Evolutionary conservation across 2,888 invertebrate genomes (phyloP).

Genomic region (Sinohyriopsis cumingii): DNA sequence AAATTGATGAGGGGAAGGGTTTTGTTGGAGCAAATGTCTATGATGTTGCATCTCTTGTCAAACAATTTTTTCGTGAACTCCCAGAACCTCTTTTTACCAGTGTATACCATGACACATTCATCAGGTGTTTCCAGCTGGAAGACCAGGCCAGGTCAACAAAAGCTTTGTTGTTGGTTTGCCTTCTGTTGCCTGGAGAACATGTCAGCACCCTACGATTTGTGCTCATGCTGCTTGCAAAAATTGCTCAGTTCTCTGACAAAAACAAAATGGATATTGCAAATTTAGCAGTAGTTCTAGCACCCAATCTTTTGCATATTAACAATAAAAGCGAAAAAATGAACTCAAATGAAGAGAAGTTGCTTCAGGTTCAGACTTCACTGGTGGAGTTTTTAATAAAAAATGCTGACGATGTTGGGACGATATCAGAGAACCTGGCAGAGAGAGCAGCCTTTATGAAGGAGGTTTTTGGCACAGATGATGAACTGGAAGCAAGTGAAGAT

Average conservation of each 20-base stretch:
- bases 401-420: slow-evolving; percentile 82
- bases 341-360: slow-evolving; percentile 59
- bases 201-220: slow-evolving; percentile 86
- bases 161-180: slow-evolving; percentile 80
- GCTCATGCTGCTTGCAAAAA: slow-evolving; percentile 81
- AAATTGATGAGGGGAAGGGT: slow-evolving; percentile 81
- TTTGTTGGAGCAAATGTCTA: slow-evolving; percentile 82
- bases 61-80: slow-evolving; percentile 87
- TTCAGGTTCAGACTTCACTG: slow-evolving; percentile 67
- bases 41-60: slow-evolving; percentile 89
- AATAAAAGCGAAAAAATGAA: slow-evolving; percentile 65
- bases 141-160: slow-evolving; percentile 70
- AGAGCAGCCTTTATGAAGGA: slow-evolving; percentile 61
- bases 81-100: slow-evolving; percentile 88
- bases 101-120: slow-evolving; percentile 83
- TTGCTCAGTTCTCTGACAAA: slow-evolving; percentile 80
- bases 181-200: slow-evolving; percentile 84
- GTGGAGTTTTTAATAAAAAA: slow-evolving; percentile 84
- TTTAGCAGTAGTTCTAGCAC: slow-evolving; percentile 88
- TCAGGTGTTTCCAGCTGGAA: slow-evolving; percentile 73
- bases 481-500: slow-evolving; percentile 60
- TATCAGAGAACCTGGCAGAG: slow-evolving; percentile 78
- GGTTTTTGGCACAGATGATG: slow-evolving; percentile 61
- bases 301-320: slow-evolving; percentile 87
- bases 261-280: slow-evolving; percentile 91